Conservation (phyloP, 2,888 invertebrate genomes). For the Orthosia gracilis region DNA sequence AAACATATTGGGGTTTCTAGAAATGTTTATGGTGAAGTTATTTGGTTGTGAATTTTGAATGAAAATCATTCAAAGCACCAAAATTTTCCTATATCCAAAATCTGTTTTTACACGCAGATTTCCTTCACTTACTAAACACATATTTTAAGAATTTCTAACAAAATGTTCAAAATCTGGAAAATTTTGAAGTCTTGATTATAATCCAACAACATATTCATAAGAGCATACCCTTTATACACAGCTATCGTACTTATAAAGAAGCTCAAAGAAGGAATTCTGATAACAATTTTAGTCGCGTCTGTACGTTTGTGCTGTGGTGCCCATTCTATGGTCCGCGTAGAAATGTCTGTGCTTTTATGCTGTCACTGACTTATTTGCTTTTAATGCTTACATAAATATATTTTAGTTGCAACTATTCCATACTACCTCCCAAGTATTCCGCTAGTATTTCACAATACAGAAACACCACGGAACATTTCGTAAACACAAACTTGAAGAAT, state of each 20-base stretch:
- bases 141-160: not conserved
- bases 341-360: slow-evolving; percentile 78
- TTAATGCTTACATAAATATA: slow-evolving; percentile 69
- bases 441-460: slow-evolving; percentile 51
- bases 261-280: slow-evolving; percentile 40
- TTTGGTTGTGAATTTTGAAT: not conserved
- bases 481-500: slow-evolving; percentile 45
- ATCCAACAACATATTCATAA: not conserved
- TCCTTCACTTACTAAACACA: not conserved
- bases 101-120: not conserved
- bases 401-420: slow-evolving; percentile 57
- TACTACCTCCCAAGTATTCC: slow-evolving; percentile 56
- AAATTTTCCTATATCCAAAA: not conserved
- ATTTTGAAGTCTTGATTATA: not conserved
- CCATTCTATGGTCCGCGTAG: slow-evolving; percentile 74
- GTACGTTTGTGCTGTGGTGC: slow-evolving; percentile 72
- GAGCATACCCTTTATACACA: slow-evolving; percentile 7
- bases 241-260: slow-evolving; percentile 12
- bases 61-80: not conserved
- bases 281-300: slow-evolving; percentile 70
- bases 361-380: slow-evolving; percentile 78
- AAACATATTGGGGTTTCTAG: not conserved
- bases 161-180: not conserved
- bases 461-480: slow-evolving; percentile 48
- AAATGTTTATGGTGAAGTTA: not conserved